Conservation (phyloP, 2,113 vertebrate species). For the Lagopus leucura region DNA sequence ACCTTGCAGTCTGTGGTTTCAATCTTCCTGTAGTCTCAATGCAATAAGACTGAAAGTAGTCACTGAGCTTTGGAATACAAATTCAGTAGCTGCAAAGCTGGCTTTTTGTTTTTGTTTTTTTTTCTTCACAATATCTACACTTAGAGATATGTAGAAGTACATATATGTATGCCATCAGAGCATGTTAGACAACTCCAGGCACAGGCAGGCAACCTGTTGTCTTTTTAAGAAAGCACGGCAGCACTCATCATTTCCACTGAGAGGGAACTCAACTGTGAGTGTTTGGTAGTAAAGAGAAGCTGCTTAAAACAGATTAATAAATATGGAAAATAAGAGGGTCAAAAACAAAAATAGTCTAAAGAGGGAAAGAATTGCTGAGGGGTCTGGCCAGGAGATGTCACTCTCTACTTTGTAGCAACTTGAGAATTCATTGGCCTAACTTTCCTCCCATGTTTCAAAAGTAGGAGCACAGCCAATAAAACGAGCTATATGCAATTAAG, state of each 20-base stretch:
- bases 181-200: background rate
- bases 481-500: accelerated
- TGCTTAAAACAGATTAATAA: background rate
- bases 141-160: background rate
- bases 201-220: background rate
- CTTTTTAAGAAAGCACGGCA: background rate
- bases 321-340: background rate
- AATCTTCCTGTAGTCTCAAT: background rate
- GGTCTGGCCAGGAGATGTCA: constrained; percentile 51
- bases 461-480: background rate
- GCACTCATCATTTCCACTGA: background rate
- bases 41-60: background rate
- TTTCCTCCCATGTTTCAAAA: background rate
- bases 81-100: background rate
- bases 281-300: background rate
- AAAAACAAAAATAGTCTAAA: background rate
- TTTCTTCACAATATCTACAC: background rate
- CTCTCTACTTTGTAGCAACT: background rate
- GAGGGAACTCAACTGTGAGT: background rate
- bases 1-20: background rate
- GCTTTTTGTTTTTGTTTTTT: background rate
- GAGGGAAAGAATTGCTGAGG: background rate
- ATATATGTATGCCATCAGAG: background rate
- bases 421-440: background rate
- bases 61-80: background rate